These are phyloP conservation scores for Drosophila greeni DNA, from an alignment of 2,888 invertebrate species.

Conservation along the genomic window DNA sequence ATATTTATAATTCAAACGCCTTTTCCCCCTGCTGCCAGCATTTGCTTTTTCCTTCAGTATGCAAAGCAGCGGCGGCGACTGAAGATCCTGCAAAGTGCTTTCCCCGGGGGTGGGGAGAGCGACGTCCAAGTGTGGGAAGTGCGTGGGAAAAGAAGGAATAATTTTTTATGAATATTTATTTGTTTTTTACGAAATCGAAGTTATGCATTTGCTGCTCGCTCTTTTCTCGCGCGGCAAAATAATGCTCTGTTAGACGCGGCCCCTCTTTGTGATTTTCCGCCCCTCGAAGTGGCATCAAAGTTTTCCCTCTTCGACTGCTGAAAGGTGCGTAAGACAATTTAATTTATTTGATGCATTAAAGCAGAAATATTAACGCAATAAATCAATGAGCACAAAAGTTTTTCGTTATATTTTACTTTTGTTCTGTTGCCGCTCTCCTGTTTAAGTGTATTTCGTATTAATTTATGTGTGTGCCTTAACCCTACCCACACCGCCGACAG, in stretches of 20 bases:
- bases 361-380: conserved; percentile 70
- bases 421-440: conserved; percentile 53
- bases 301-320: conserved; percentile 50
- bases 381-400: conserved; percentile 59
- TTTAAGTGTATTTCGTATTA: conserved; percentile 66
- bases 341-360: conserved; percentile 74
- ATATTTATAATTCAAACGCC: conserved; percentile 69
- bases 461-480: conserved; percentile 59
- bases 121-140: not conserved
- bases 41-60: conserved; percentile 17
- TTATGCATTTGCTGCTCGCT: conserved; percentile 63
- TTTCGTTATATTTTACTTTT: conserved; percentile 43
- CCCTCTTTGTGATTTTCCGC: conserved; percentile 4
- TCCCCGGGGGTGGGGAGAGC: conserved; percentile 5
- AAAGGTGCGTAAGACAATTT: conserved; percentile 74
- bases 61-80: conserved; percentile 39
- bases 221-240: conserved; percentile 7
- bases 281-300: conserved; percentile 52
- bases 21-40: conserved; percentile 27
- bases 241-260: conserved; percentile 24
- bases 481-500: conserved; percentile 8
- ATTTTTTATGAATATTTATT: conserved; percentile 73
- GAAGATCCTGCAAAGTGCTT: conserved; percentile 64
- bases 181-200: conserved; percentile 70
- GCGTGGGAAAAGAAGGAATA: conserved; percentile 41